Base-by-base conservation (phyloP, 2,797 vertebrate genomes). In the Pseudochaenichthys georgianus region DNA sequence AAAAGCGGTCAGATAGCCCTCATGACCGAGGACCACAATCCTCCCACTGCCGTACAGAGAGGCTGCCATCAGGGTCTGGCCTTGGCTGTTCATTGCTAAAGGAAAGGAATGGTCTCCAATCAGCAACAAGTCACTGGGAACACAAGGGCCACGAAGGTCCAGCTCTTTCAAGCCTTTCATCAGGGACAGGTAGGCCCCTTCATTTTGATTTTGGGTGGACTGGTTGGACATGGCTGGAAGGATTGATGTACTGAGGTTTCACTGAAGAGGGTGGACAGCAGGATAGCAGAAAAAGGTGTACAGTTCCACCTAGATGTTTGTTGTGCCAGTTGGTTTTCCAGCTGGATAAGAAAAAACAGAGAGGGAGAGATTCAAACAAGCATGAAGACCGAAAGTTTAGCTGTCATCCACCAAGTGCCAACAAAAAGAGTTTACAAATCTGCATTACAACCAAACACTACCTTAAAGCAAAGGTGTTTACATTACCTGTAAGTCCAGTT, bases 11-110 rank as follows among this genome's bases (percentile, higher is more conserved):
- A 96, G 73, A 83, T 96, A 95, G 38, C 0, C 1, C 70, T 96
- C 96, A 4, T 97, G 96, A 23, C 95, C 90, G 45, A 95, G 15
- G 17, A 95, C 93, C 13, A 97, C 92, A 4, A 97, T 88, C 54
- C 92, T 92, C 45, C 96, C 96, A n/a, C 31, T 43, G 31, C 95
- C 93, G 0, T 95, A 96, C 64, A 78, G 86, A 31, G 96, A 96
- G 1, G 95, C 96, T 0, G 96, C 96, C 53, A 96, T 95, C 48
- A 95, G 84, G 2, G 95, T 92, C 71, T 97, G 95, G 16, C 94
- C 94, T 64, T 23, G 46, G 45, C 78, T 88, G 77, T 92, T 92
- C 87, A 92, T 88, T 21, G 17, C 92, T 52, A 96, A 89, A 0
- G 96, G 95, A 83, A 96, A 96, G 61, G 96, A 87, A 0, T 94